phyloP scores from a whole-genome alignment of 2,113 vertebrate species.

The Malurus melanocephalus region DNA sequence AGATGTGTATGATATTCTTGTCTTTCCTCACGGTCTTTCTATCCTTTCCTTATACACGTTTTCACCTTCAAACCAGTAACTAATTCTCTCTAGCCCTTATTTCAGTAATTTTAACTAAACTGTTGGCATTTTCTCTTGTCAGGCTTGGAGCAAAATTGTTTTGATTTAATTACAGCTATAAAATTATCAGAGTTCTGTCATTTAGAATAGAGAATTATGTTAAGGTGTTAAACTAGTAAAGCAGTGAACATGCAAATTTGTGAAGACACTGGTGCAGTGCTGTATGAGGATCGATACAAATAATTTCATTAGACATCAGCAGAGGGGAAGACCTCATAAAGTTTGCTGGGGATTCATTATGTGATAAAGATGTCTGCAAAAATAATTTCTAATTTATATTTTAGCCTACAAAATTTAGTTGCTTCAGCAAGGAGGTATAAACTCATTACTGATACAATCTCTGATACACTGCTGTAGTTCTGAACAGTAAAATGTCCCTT shows the following conservation, averaged over 20 bases:
- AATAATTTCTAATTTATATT: background rate
- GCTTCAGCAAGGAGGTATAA: background rate
- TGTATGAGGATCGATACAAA: background rate
- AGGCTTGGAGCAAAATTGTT: constrained; percentile 1
- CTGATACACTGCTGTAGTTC: background rate
- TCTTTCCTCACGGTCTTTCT: background rate
- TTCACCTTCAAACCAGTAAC: background rate
- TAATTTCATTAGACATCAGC: background rate
- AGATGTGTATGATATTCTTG: background rate
- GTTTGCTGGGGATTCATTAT: background rate
- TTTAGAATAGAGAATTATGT: background rate
- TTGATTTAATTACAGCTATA: constrained; percentile 42
- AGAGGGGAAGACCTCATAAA: background rate
- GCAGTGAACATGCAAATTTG: background rate
- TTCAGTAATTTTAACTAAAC: constrained; percentile 13
- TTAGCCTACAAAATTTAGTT: background rate
- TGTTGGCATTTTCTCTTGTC: constrained; percentile 30
- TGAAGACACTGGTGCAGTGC: background rate
- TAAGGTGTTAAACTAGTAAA: constrained; percentile 6
- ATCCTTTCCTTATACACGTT: background rate
- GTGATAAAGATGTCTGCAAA: background rate
- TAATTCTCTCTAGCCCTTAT: background rate
- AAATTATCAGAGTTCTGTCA: constrained; percentile 10
- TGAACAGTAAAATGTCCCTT: background rate
- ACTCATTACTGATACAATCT: background rate